Evolutionary conservation across 2,888 invertebrate species (phyloP), one percentile per base, ranked within the genome.

Genomic region (Platycnemis pennipes): DNA sequence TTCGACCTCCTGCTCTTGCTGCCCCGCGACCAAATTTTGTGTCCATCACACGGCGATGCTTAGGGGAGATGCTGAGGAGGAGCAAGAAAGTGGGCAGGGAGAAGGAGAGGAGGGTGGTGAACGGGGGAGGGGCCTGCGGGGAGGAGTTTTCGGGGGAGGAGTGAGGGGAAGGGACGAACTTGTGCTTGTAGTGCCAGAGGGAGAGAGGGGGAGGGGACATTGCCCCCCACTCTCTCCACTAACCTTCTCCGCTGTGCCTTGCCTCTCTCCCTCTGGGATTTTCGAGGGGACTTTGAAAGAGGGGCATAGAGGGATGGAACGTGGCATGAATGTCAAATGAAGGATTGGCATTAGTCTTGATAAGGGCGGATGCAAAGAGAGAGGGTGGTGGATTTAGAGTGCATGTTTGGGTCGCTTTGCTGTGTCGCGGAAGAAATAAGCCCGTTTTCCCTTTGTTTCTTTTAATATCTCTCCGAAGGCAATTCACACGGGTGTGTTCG

Each of bases 241-340:
- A 26, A 63, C 31, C 77, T 13, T 0, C 5, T 37, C 77, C 16
- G n/a, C 31, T 5, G 13, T 26, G 37, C 37, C 37, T 13, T 11
- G 13, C 77, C 77, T 37, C 37, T 77, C 77, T 37, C 37, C 37
- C 31, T 37, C 11, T 3, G 37, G 77, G 77, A 37, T 37, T 77
- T 77, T 26, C 3, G 31, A 3, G 8, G 77, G 37, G 77, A 26
- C 13, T 45, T 87, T 7, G n/a, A 45, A 44, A n/a, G 87, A 46
- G 87, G 87, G 87, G 45, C n/a, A 45, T n/a, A 26, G 44, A 87
- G 16, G 45, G 87, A 46, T 44, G n/a, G 77, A 26, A 89, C 89
- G 56, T 44, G 91, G 91, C 42, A 44, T 69, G 91, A 91, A 91
- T 91, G 91, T n/a, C 44, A 63, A 91, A 91, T 63, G 63, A 91